phyloP scores from a whole-genome alignment of 2,797 vertebrate species.

The Sarcophilus harrisii region DNA sequence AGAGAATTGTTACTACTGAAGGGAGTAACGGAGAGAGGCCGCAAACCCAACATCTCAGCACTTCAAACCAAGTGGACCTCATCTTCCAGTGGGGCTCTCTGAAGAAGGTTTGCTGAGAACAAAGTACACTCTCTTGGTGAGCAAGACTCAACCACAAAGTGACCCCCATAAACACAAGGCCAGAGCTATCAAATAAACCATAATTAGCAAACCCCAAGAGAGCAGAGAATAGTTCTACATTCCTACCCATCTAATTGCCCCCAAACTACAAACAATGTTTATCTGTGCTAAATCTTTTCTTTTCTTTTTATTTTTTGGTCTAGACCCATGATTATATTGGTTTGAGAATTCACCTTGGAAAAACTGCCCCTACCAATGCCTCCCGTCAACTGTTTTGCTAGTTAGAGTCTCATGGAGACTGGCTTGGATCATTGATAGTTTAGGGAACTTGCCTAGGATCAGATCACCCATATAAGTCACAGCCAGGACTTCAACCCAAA shows the following conservation, averaged over 20 bases:
- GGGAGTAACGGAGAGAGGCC: background rate
- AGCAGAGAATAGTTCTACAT: fast-evolving
- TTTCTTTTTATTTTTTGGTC: background rate
- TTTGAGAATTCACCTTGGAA: background rate
- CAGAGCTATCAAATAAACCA: background rate
- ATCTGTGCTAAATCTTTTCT: background rate
- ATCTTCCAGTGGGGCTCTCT: background rate
- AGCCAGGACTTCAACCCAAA: background rate
- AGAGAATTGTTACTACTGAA: background rate
- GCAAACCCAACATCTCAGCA: background rate
- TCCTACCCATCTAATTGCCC: background rate
- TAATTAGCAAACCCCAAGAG: background rate
- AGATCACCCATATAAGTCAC: background rate
- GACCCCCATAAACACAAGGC: background rate
- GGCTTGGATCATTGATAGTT: background rate
- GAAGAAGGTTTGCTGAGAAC: fast-evolving
- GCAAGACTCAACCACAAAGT: background rate
- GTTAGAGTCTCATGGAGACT: background rate
- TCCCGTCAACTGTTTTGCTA: background rate
- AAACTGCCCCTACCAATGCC: background rate
- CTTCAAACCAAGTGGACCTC: background rate
- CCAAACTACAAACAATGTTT: background rate
- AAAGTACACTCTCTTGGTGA: background rate
- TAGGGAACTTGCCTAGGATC: background rate
- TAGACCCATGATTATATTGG: background rate